phyloP scores from a whole-genome alignment of 2,888 invertebrate genomes.

The Idaea straminata region DNA sequence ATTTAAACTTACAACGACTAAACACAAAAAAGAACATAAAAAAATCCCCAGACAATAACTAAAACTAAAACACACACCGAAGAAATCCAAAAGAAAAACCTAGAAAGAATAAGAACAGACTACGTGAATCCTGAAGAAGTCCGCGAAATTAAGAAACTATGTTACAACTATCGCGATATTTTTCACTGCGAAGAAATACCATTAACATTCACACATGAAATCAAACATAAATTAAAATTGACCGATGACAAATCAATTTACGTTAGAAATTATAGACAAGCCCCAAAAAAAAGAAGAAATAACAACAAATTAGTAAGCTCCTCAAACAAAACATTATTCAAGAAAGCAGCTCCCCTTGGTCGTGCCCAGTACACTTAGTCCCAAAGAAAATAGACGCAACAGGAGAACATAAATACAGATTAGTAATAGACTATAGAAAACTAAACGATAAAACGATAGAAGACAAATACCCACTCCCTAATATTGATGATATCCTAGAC shows the following conservation, averaged over 20 bases:
- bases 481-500: conserved; percentile 1
- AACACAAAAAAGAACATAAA: background rate
- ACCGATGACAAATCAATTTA: conserved; percentile 27
- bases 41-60: background rate
- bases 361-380: conserved; percentile 38
- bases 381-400: conserved; percentile 7
- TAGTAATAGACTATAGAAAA: conserved; percentile 8
- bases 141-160: conserved; percentile 28
- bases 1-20: conserved; percentile 8
- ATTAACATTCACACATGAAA: conserved; percentile 34
- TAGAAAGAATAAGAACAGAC: conserved; percentile 18
- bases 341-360: conserved; percentile 10
- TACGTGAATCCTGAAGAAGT: conserved; percentile 39
- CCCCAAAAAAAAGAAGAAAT: background rate
- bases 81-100: conserved; percentile 17
- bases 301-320: conserved; percentile 6
- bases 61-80: background rate
- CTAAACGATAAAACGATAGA: conserved; percentile 4
- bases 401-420: background rate
- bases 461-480: conserved; percentile 5
- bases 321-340: background rate
- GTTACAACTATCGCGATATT: too few relatives aligned
- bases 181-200: conserved; percentile 34
- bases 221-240: conserved; percentile 42
- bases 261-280: conserved; percentile 11